Evolutionary conservation across 2,888 invertebrate genomes (phyloP).

Genomic region (Dasypolia templi): DNA sequence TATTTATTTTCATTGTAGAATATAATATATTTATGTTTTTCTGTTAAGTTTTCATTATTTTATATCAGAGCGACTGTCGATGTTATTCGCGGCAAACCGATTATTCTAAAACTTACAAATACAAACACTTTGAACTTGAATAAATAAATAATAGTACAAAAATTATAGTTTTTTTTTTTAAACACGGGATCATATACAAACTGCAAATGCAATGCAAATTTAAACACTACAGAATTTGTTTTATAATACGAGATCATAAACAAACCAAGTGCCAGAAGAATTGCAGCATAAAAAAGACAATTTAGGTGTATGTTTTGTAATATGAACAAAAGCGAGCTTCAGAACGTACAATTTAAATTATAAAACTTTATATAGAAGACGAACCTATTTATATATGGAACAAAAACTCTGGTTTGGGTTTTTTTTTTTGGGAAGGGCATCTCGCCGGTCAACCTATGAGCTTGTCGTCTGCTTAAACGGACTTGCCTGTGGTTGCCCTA

Average conservation of each 20-base stretch:
- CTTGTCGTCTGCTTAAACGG: no score
- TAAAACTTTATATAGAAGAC: constrained; percentile 1
- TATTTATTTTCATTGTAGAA: constrained; percentile 7
- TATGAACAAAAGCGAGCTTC: constrained; percentile 20
- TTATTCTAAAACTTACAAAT: background rate
- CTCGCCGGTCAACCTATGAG: no score
- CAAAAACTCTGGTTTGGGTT: background rate
- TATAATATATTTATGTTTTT: no score
- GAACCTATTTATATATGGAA: background rate
- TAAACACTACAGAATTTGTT: no score
- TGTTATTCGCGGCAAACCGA: no score
- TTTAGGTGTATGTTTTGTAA: constrained; percentile 16
- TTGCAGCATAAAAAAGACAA: constrained; percentile 14
- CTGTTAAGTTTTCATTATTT: background rate
- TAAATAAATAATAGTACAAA: no score
- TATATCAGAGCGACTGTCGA: background rate
- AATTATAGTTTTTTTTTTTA: no score
- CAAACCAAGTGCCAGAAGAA: constrained; percentile 4
- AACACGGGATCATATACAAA: background rate
- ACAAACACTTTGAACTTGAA: no score
- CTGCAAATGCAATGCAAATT: no score
- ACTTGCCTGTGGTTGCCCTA: no score
- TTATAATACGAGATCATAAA: background rate
- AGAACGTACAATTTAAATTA: constrained; percentile 23
- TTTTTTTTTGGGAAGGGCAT: no score